Evolutionary conservation across 2,797 vertebrate genomes (phyloP), one percentile per base, ranked within the genome.

Genomic region (Vultur gryphus): DNA sequence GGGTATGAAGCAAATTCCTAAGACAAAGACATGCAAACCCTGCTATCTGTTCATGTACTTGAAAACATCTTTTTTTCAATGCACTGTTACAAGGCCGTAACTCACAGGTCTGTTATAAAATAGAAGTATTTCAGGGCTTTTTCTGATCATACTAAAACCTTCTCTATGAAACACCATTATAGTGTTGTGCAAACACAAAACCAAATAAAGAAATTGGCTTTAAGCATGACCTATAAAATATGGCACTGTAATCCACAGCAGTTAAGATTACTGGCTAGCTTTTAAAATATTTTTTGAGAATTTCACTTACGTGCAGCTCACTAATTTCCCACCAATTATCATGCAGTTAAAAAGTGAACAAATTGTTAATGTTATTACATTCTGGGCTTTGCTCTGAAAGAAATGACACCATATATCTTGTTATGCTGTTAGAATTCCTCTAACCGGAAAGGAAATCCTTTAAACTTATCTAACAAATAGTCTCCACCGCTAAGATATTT

Each of bases 341-440:
- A 95, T 75, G 91, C 79, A 89, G 94, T 96, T 95, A 96, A 96
- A 97, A 97, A 96, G 84, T 93, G 94, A 97, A 83, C 79, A 95
- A 96, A 97, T 94, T 94, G 24, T 86, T 95, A 95, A 95, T 51
- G 54, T 59, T 96, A 87, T 69, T 95, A 94, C 77, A 87, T 51
- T 90, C 61, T 46, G 58, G 90, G 78, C 31, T 83, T 84, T 92
- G 79, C 91, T 94, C 73, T 96, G 87, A 85, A 97, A 92, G 75
- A 91, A 91, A 94, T 87, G 64, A 54, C 43, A 84, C 26, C 73
- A 57, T 94, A 23, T 84, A 97, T 96, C 96, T 95, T 87, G 29
- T 21, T 58, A 90, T 62, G 51, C 49, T 59, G 72, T 79, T 84
- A 89, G 59, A 91, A 87, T 90, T 96, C 70, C 76, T 95, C 89